Evolutionary conservation across 2,113 vertebrate genomes (phyloP).

Genomic region (Leuciscus idus): DNA sequence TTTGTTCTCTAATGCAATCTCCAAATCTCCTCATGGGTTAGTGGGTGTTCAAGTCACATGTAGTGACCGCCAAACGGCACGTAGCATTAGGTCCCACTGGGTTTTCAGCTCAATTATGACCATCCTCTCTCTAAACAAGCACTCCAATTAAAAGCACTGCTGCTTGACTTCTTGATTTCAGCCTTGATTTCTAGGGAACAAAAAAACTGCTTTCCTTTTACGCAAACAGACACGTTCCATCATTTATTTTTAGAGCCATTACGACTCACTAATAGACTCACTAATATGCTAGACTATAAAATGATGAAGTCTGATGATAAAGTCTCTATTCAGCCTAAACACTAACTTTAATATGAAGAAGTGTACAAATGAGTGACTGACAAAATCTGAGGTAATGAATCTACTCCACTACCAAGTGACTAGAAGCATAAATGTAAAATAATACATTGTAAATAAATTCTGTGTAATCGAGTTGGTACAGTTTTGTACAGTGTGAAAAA

Average conservation of each 20-base stretch:
- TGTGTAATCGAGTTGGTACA: not conserved
- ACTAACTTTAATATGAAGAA: not conserved
- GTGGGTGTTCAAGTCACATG: constrained; percentile 12
- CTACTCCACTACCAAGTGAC: not conserved
- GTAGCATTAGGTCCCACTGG: constrained; percentile 57
- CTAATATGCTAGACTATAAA: not conserved
- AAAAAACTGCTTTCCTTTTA: not conserved
- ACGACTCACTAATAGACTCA: not conserved
- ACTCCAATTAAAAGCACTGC: constrained; percentile 9
- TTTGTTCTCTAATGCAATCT: constrained; percentile 34
- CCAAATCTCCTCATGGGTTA: constrained; percentile 1
- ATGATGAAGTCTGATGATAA: not conserved
- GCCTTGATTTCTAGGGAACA: not conserved
- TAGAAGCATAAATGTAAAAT: constrained; percentile 1
- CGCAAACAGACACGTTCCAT: not conserved
- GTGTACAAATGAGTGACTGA: not conserved
- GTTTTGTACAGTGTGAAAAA: not conserved
- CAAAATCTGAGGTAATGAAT: not conserved
- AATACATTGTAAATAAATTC: not conserved
- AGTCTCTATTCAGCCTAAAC: not conserved
- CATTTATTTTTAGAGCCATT: not conserved
- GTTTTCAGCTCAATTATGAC: constrained; percentile 23
- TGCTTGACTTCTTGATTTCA: constrained; percentile 12
- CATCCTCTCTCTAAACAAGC: constrained; percentile 51
- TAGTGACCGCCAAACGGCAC: constrained; percentile 48